Conservation (phyloP, 2,888 invertebrate species). For the Sceliomorpha sp. region DNA sequence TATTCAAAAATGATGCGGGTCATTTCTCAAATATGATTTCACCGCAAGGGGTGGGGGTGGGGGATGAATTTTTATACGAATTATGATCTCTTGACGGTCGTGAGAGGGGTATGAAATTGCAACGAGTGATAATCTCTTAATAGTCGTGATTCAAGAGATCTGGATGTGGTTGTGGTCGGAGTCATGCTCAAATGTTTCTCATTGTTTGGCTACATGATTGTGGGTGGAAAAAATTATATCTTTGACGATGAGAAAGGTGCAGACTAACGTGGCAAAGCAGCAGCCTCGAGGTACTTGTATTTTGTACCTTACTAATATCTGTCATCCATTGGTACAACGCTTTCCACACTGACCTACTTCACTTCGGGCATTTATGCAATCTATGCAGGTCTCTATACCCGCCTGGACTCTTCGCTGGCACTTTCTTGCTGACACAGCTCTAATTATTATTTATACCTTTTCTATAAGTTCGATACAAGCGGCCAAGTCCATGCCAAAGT, state of each 20-base stretch:
- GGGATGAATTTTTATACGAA: too few species aligned
- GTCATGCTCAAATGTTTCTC: not conserved
- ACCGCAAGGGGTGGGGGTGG: constrained; percentile 8
- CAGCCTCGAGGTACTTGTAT: constrained; percentile 55
- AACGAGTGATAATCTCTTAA: constrained; percentile 21
- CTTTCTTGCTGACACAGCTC: constrained; percentile 5
- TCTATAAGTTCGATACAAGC: constrained; percentile 98
- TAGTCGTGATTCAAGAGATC: constrained; percentile 37
- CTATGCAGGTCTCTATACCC: constrained; percentile 17
- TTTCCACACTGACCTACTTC: constrained; percentile 10
- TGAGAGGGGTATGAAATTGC: too few species aligned
- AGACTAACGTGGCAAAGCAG: too few species aligned
- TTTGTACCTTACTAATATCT: constrained; percentile 54
- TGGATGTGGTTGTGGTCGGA: constrained; percentile 1
- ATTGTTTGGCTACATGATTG: constrained; percentile 2
- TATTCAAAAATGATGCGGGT: constrained; percentile 28
- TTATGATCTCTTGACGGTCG: too few species aligned
- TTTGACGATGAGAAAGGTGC: too few species aligned
- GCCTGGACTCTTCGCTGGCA: constrained; percentile 9
- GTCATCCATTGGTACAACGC: constrained; percentile 30
- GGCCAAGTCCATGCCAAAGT: constrained; percentile 98
- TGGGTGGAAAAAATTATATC: too few species aligned
- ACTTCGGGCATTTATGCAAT: constrained; percentile 21
- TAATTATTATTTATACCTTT: constrained; percentile 84
- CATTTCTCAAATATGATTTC: constrained; percentile 43